Evolutionary conservation across 2,797 vertebrate species (phyloP), one percentile per base, ranked within the genome.

Genomic region (Meda fulgida): DNA sequence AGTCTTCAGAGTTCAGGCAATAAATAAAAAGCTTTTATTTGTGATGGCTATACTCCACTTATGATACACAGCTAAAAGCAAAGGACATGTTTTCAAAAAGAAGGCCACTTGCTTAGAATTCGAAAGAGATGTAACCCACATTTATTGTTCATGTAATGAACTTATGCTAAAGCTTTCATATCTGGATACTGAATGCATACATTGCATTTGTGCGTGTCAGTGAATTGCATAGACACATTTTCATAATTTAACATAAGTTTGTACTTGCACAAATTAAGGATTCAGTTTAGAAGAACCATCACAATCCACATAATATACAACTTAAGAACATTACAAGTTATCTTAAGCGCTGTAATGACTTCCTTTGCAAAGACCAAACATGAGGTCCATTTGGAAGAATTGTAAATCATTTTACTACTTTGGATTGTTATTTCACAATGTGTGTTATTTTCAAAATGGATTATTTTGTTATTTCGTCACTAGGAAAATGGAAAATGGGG

Each of bases 1-100:
- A 38, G 14, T 76, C n/a, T 58, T 84, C 48, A 84, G 69, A 83
- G 73, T 43, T 84, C 63, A 69, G n/a, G 48, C 19, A 77, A 78
- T 77, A 84, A 55, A 77, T 53, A 83, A 67, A 75, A n/a, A 65
- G 29, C 40, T 40, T 75, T 75, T 36, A 4, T 75, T 75, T 65
- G 38, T 26, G 40, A 63, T 48, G 70, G 21, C 55, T 75, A 26
- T 13, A 81, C 51, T 83, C 14, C 70, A 51, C 40, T 75, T 46
- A 9, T 75, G 40, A 83, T 48, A 72, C 7, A 82, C 21, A 75
- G 43, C 81, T 63, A 65, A 83, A 75, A 81, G 70, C 40, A 65
- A 31, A 73, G 70, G 21, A 11, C 55, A 36, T 48, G 19, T 29
- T 65, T 83, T 73, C 6, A 67, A 21, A 69, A 26, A 69, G 18